Base-by-base conservation (phyloP, 2,888 invertebrate species). In the Anoncus sp. region DNA sequence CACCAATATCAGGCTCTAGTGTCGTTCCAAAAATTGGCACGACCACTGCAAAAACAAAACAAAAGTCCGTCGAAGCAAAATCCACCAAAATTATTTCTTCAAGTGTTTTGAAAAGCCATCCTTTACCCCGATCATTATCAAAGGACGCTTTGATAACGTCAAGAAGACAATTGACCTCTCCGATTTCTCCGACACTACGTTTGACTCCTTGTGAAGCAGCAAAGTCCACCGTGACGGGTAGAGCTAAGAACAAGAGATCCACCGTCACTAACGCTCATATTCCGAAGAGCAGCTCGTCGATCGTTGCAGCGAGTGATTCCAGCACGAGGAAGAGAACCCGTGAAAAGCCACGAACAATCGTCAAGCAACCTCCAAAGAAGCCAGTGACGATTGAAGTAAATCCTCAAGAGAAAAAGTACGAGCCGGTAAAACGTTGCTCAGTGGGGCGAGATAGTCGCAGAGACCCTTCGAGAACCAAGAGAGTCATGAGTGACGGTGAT, bases 1-100 rank as follows among this genome's bases (percentile, higher is more conserved):
- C 63, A n/a, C 24, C 75, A 43, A 65, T 65, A 49, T 51, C 75
- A 38, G 71, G 75, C 43, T 70, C 81, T 12, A 69, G 55, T 63
- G 38, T 51, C 18, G 38, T 38, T 16, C 45, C 38, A 16, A 80
- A 66, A 57, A 18, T 53, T 31, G 87, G 91, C 14, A 91, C 92
- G 0, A 75, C 79, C 5, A 82, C 86, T 3, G 87, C 81, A 67
- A 87, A 83, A 31, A 83, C 84, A 6, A 84, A 86, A 76, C 83
- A 83, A 62, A 87, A 86, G 73, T 73, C 86, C 10, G 79, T 82
- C 0, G 90, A 91, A 75, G 91, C 91, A 22, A 93, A 92, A 83
- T 86, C 90, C 0, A 73, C 92, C 40, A 92, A 92, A 65, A 91
- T 92, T 1, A 90, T 92, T 40, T 91, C 92, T 2, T 90, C 92